Conservation (phyloP, 2,113 vertebrate species). For the Ceyx melanurus region DNA sequence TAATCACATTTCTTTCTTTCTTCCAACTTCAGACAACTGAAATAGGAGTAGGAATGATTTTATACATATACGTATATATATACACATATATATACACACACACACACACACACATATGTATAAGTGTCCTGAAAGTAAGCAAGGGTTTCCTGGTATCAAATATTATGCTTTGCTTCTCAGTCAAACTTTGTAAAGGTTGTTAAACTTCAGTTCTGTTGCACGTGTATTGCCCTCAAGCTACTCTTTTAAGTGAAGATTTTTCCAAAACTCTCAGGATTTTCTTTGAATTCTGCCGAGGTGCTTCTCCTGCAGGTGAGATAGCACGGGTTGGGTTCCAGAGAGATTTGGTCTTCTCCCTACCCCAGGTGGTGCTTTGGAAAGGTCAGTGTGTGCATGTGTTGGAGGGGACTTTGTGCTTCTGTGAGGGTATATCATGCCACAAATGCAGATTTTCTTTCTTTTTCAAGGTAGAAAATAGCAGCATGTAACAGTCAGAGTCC, state of each 20-base stretch:
- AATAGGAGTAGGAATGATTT: background rate
- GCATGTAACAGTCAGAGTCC: background rate
- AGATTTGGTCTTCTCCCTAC: background rate
- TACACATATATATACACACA: too few species aligned
- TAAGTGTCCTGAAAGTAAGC: background rate
- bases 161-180: background rate
- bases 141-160: background rate
- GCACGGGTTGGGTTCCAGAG: background rate
- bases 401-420: background rate
- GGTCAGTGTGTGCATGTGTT: fast-evolving
- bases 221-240: background rate
- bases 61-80: too few species aligned
- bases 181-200: background rate
- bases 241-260: background rate
- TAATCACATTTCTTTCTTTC: background rate
- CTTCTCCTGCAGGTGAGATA: background rate
- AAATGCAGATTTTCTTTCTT: background rate
- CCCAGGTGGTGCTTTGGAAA: background rate
- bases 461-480: background rate
- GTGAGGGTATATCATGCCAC: background rate
- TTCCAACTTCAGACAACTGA: background rate
- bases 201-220: background rate
- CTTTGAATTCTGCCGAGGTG: background rate
- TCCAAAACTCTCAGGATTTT: background rate
- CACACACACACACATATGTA: background rate